Percentiles rank a stretch among this genome's conserved stretches.
Evolutionary conservation across 1,140 invertebrate species (phyloP).

Genomic region (Lycorma delicatula): DNA sequence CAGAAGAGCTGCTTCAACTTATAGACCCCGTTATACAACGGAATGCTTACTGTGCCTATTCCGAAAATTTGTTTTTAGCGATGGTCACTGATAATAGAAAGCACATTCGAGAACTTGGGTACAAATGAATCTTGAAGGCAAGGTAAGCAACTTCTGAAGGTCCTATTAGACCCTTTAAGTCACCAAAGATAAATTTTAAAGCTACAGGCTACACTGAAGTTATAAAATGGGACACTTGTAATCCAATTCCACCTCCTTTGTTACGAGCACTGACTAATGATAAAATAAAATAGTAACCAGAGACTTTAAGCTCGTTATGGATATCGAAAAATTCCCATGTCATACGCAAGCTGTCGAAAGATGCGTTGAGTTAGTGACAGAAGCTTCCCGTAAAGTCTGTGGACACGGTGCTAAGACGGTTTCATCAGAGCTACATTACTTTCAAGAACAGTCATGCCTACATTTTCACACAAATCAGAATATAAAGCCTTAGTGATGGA

Average conservation of each 20-base stretch:
- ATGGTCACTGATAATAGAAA: constrained; percentile 30
- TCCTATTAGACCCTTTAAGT: constrained; percentile 13
- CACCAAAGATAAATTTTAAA: constrained; percentile 20
- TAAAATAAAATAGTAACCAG: constrained; percentile 22
- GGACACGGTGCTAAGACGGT: constrained; percentile 19
- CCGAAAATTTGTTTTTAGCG: constrained; percentile 34
- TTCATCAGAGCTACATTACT: constrained; percentile 17
- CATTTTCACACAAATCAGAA: too few relatives aligned
- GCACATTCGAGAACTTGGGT: constrained; percentile 27
- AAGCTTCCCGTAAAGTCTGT: constrained; percentile 22
- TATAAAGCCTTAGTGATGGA: too few relatives aligned
- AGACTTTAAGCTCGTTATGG: neutral
- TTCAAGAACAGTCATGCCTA: constrained; percentile 7
- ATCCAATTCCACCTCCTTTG: constrained; percentile 17
- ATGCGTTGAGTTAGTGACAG: constrained; percentile 28
- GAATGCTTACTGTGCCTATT: constrained; percentile 29
- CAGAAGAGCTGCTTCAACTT: constrained; percentile 20
- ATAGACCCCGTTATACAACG: constrained; percentile 27
- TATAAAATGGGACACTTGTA: constrained; percentile 14
- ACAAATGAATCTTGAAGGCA: constrained; percentile 25
- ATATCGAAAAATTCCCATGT: constrained; percentile 23
- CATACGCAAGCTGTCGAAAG: constrained; percentile 32
- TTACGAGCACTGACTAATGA: constrained; percentile 17
- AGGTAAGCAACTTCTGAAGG: constrained; percentile 6
- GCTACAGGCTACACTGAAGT: constrained; percentile 22